Base-by-base conservation (phyloP, 2,113 vertebrate species). In the Crotophaga sulcirostris region DNA sequence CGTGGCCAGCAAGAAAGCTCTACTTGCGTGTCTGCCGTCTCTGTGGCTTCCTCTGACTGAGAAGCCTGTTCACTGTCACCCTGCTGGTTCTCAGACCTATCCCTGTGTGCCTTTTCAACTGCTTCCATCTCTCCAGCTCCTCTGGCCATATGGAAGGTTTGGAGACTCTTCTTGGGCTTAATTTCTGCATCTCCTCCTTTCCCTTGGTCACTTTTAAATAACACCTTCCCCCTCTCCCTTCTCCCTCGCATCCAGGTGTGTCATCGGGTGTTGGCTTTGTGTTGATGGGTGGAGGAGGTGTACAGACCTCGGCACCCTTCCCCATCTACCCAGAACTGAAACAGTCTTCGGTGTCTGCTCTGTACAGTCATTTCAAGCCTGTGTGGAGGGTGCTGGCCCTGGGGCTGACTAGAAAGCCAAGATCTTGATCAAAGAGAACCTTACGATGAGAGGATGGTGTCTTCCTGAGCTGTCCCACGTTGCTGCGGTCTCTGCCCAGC, bases 321-420 rank as follows among this genome's bases (percentile, higher is more conserved):
- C 66, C 40, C 5, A 0, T 16, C 13, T 16, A 0, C 28, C 45
- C 67, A 66, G 60, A 42, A 23, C 63, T 25, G 18, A 3, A 36
- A 2, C 3, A 2, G 38, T 7, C 0, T 1, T n/a, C 2, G 0
- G 14, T 13, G 47, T 47, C 75, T 55, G 91, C 80, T 49, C 64
- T 3, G 16, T 7, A 0, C 14, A 4, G 64, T 5, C 44, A 0
- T 40, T 47, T 82, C 55, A 9, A 42, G 26, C 26, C 78, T 5
- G 36, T 4, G 25, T 8, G 58, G 64, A 36, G 82, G 36, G 11
- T 36, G 49, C 80, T 6, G 73, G 54, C 67, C 29, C 80, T 33
- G 69, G 60, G 42, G 68, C 87, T 70, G 76, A 18, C n/a, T 2
- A 16, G 42, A 25, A 24, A 63, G 17, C 72, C 28, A 7, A 59